These are phyloP conservation scores for Pherbina coryleti DNA, from an alignment of 2,888 invertebrate species.

Conservation along the genomic window DNA sequence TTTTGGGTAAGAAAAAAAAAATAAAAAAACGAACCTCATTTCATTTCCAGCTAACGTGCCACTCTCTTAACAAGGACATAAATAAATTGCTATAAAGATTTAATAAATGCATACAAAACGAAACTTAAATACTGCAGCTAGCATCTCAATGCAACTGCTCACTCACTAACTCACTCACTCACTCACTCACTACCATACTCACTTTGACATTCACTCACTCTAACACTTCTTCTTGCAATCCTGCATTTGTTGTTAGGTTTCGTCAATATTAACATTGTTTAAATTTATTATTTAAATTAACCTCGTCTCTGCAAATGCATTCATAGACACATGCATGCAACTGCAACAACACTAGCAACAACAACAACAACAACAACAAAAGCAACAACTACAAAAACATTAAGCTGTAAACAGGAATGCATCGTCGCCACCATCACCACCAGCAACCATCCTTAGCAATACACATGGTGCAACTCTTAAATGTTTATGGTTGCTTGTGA, in stretches of 20 bases:
- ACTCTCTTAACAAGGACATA: no score
- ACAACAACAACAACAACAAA: background rate
- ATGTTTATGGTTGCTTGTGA: conserved; percentile 4
- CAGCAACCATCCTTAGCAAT: background rate
- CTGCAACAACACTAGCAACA: background rate
- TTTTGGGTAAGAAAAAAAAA: no score
- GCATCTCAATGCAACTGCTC: background rate
- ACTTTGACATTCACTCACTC: background rate
- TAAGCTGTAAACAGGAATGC: background rate
- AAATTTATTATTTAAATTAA: conserved; percentile 36
- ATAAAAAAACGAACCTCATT: no score
- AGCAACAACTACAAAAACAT: background rate
- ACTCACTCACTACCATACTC: background rate
- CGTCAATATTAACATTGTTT: conserved; percentile 33
- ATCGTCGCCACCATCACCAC: background rate
- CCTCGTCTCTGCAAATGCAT: conserved; percentile 20
- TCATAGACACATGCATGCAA: background rate
- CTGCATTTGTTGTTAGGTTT: background rate
- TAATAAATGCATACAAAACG: conserved; percentile 18
- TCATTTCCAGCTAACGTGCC: no score
- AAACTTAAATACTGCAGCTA: background rate
- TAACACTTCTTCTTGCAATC: conserved; percentile 1
- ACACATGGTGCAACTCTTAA: conserved; percentile 12
- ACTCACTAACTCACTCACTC: background rate
- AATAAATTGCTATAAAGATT: background rate